Percentiles rank a stretch among this genome's conserved stretches.
phyloP scores from a whole-genome alignment of 1,140 invertebrate species.

The Trichogramma pretiosum region DNA sequence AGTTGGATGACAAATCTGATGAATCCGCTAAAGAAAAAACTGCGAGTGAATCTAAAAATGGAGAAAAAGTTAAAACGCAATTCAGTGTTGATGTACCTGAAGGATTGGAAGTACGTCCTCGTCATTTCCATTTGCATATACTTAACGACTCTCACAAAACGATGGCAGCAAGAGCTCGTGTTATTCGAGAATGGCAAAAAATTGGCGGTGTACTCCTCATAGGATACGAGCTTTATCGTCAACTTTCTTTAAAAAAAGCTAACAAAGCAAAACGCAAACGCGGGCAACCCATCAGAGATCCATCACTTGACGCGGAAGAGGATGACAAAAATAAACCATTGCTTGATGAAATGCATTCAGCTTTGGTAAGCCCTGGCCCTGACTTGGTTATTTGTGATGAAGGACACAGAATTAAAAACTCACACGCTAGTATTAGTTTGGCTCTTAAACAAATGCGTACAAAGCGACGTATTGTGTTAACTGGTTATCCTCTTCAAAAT shows the following conservation, averaged over 20 bases:
- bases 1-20: too few relatives aligned
- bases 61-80: slow-evolving; percentile 46
- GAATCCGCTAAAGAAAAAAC: slow-evolving; percentile 31
- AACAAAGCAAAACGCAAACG: slow-evolving; percentile 41
- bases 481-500: slow-evolving; percentile 94
- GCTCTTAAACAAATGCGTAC: slow-evolving; percentile 87
- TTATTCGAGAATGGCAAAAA: slow-evolving; percentile 74
- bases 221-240: slow-evolving; percentile 93
- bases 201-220: slow-evolving; percentile 90
- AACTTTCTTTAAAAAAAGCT: slow-evolving; percentile 70
- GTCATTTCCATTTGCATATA: slow-evolving; percentile 81
- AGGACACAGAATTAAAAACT: slow-evolving; percentile 94
- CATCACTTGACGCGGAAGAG: slow-evolving; percentile 48
- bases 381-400: slow-evolving; percentile 94
- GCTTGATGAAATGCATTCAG: slow-evolving; percentile 77
- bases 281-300: slow-evolving; percentile 37
- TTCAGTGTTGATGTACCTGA: slow-evolving; percentile 34
- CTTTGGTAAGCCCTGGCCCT: slow-evolving; percentile 83
- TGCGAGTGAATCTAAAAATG: slow-evolving; percentile 35
- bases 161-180: slow-evolving; percentile 69
- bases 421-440: slow-evolving; percentile 85
- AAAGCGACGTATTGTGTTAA: slow-evolving; percentile 80
- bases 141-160: slow-evolving; percentile 93
- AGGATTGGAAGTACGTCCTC: slow-evolving; percentile 46
- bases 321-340: slow-evolving; percentile 77